Base-by-base conservation (phyloP, 2,797 vertebrate species). In the Crocidura indochinensis region DNA sequence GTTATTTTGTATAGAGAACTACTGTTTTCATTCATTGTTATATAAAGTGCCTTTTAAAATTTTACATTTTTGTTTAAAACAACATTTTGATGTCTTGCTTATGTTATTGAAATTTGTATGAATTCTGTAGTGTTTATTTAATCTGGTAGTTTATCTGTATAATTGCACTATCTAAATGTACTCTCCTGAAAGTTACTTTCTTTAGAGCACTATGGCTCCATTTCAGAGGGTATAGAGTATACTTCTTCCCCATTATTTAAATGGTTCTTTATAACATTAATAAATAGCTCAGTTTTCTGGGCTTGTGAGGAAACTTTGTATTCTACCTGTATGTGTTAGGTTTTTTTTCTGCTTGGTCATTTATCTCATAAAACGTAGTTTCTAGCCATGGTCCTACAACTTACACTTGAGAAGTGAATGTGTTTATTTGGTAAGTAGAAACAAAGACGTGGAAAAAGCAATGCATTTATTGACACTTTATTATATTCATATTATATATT, bases 21-120 rank as follows among this genome's bases (percentile, higher is more conserved):
- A 75, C 26, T 91, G 53, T 93, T 95, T 93, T 69, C 93, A 84
- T 94, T 94, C 51, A 88, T 93, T 91, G 79, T 95, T 96, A 93
- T 69, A 95, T 93, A 77, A 96, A 96, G 95, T 97, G 95, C 95
- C 95, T 96, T 97, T 96, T 97, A 14, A 91, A 91, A 93, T 96
- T 92, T 92, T 26, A 91, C 11, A 51, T 14, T 95, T 29, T 89
- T 90, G 94, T 96, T 96, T 95, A 93, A 95, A 94, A 95, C 26
- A 91, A 72, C 75, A 88, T 91, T 94, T 93, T 88, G 60, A 91
- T 94, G 88, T 95, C 69, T 89, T 78, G 24, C 85, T 14, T 95
- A 80, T 94, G 80, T 95, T 77, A 19, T 44, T 90, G 69, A 51
- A 96, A 94, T 96, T 94, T 95, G 93, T 94, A 92, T 94, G 76